Conservation (phyloP, 2,113 vertebrate genomes). For the Pongo pygmaeus region DNA sequence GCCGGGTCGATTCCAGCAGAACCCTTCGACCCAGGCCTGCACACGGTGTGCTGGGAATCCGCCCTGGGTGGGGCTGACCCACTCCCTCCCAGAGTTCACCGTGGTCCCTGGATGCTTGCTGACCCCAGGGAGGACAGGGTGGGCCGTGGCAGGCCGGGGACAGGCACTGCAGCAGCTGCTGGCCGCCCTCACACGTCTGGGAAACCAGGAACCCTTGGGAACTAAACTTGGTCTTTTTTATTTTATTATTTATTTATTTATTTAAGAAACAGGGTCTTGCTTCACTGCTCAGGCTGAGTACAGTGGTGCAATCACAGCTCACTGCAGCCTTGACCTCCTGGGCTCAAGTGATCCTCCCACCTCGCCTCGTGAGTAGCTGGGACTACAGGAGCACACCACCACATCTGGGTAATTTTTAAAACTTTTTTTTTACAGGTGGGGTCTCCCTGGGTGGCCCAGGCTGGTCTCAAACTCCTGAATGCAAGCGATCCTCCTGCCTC, state of each 20-base stretch:
- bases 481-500: too few species aligned
- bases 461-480: too few species aligned
- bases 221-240: not conserved
- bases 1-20: not conserved
- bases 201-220: not conserved
- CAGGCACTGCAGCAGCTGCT: not conserved
- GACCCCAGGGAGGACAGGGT: not conserved
- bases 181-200: fast-evolving
- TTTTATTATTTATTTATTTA: not conserved
- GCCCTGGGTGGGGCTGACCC: not conserved
- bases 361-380: too few species aligned
- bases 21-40: not conserved
- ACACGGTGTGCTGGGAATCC: not conserved
- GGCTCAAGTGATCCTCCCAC: too few species aligned
- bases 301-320: too few species aligned
- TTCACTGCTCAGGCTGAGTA: too few species aligned
- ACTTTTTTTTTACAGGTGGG: too few species aligned
- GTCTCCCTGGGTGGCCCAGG: too few species aligned
- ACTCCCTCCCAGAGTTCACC: not conserved
- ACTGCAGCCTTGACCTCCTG: too few species aligned
- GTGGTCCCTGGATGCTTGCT: not conserved
- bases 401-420: too few species aligned
- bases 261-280: not conserved
- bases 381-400: too few species aligned
- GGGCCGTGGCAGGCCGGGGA: not conserved